Evolutionary conservation across 2,888 invertebrate species (phyloP).

Genomic region (Euzophera pinguis): DNA sequence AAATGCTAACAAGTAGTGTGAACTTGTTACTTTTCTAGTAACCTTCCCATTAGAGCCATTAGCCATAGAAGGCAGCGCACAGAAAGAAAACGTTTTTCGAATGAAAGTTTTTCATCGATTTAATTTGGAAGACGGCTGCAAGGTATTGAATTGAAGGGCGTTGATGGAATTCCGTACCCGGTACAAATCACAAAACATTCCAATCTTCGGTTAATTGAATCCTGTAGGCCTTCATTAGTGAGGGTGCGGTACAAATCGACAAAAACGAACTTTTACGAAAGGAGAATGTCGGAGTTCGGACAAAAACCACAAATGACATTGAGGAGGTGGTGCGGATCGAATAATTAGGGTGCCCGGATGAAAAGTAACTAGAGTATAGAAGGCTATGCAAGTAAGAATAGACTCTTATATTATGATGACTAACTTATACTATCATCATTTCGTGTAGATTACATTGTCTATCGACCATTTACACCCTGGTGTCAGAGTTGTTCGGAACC

Average conservation of each 20-base stretch:
- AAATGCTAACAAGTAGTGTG: no score
- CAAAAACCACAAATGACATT: conserved; percentile 72
- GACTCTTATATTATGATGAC: no score
- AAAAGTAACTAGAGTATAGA: neutral
- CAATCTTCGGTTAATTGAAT: conserved; percentile 73
- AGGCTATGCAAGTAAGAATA: neutral
- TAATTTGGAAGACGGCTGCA: conserved; percentile 46
- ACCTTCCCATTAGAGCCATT: no score
- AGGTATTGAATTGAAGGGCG: conserved; percentile 51
- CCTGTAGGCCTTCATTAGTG: conserved; percentile 73
- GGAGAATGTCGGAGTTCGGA: conserved; percentile 49
- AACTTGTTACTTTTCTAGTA: no score
- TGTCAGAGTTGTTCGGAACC: no score
- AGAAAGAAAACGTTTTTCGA: conserved; percentile 27
- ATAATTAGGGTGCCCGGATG: conserved; percentile 50
- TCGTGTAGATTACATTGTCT: no score
- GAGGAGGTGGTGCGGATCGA: conserved; percentile 58
- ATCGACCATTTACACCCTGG: no score
- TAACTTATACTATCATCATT: no score
- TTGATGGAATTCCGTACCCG: conserved; percentile 62
- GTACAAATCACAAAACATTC: conserved; percentile 75
- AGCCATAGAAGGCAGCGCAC: no score
- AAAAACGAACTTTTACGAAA: conserved; percentile 69
- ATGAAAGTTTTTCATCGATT: conserved; percentile 39
- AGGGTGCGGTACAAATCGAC: conserved; percentile 49